Base-by-base conservation (phyloP, 2,797 vertebrate species). In the Rhabdomys pumilio region DNA sequence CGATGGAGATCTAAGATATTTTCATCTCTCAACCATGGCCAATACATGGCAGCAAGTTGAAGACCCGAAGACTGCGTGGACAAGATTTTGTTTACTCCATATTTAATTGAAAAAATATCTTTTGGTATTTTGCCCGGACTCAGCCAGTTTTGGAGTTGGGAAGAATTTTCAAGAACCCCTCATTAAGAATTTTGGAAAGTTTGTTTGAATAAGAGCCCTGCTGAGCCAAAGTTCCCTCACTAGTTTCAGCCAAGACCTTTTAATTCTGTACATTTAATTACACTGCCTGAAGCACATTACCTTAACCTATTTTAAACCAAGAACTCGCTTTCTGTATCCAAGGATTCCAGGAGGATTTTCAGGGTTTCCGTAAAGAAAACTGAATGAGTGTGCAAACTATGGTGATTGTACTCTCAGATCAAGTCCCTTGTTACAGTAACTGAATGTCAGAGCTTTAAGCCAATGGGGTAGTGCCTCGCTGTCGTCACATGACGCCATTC, bases 31-130 rank as follows among this genome's bases (percentile, higher is more conserved):
- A 75, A 29, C 57, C 92, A 77, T 67, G n/a, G 6, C 10, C n/a
- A 83, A n/a, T 95, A 75, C n/a, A 85, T 38, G 38, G 1, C 84
- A 94, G 73, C 91, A 76, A 82, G n/a, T 9, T 55, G 89, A 97
- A 83, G 57, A 85, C 63, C 53, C 87, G 38, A 73, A 94, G 92
- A 96, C 91, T 90, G 41, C 2, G 50, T 31, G 55, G 29, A 85
- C 92, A 29, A 91, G 44, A 29, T 50, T 55, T 29, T 57, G 38
- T 72, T 80, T 44, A 3, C 17, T 89, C 24, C 24, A 44, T 86
- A 53, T 84, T 95, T 95, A 96, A 76, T 91, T 90, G 38, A 90
- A 94, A 94, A 93, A 94, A 82, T 92, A 1, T 73, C 29, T 79
- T 79, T 92, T 86, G 89, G 14, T 79, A 83, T 63, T 63, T 83